Conservation (phyloP, 2,888 invertebrate genomes). For the Eueremaeus valkanovi region DNA sequence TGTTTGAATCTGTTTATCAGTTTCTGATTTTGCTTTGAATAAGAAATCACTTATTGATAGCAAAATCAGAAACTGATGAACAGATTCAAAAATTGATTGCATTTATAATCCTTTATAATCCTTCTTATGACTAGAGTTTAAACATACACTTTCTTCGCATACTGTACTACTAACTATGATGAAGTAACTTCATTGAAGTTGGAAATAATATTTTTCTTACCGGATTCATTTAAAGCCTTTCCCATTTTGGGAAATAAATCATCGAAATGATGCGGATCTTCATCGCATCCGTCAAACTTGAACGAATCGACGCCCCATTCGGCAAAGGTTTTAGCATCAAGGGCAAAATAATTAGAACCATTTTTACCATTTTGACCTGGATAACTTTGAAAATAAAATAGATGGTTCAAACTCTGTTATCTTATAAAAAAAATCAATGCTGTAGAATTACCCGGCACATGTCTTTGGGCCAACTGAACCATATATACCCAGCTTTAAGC, state of each 20-base stretch:
- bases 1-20: neutral
- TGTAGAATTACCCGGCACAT: conserved; percentile 73
- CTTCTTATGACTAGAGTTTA: no score
- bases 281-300: conserved; percentile 94
- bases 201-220: neutral
- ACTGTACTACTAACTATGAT: neutral
- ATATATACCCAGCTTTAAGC: conserved; percentile 93
- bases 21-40: no score
- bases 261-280: conserved; percentile 54
- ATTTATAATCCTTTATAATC: no score
- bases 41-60: no score
- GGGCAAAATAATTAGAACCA: conserved; percentile 58
- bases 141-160: no score
- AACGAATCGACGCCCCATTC: conserved; percentile 94
- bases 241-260: conserved; percentile 87
- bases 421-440: neutral
- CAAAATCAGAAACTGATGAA: no score
- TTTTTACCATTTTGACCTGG: conserved; percentile 10
- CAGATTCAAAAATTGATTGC: no score
- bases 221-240: conserved; percentile 62
- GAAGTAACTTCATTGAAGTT: neutral
- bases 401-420: neutral
- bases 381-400: neutral
- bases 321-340: conserved; percentile 86
- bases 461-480: conserved; percentile 96